Base-by-base conservation (phyloP, 2,888 invertebrate genomes). In the Scelioninae gen. 1 region DNA sequence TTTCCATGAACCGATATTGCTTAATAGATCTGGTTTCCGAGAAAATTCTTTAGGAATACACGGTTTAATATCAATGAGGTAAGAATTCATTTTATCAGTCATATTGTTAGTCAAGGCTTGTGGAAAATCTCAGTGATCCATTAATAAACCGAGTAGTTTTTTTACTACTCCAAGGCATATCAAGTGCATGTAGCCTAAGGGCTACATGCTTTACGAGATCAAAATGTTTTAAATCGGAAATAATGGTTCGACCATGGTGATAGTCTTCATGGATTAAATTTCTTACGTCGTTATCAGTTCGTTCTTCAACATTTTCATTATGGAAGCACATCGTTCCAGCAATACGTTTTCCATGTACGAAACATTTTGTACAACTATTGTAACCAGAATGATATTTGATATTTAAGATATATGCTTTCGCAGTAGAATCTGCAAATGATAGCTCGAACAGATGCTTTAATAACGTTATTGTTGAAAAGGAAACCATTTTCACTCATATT, bases 311-410 rank as follows among this genome's bases (percentile, higher is more conserved):
- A 9, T 23, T n/a, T 0, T 4, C 11, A 0, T 10, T 16, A 29
- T 31, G 32, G 32, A 69, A 69, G 32, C 68, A 45, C 16, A 7
- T 31, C 5, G 11, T 11, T 6, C 56, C 43, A 10, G 11, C 56
- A n/a, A 47, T 38, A 2, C 34, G 11, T 29, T 71, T 71, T n/a
- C 69, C 69, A 47, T 4, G 2, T 13, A 71, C 58, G n/a, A 16
- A 16, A 13, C 58, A 71, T 38, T 71, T 71, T n/a, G 69, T 71
- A 49, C 69, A 71, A 34, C 68, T 56, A 31, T 11, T 13, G 15
- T 40, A 60, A n/a, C 60, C 71, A 23, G 49, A 51, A 40, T 60
- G 60, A 7, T 34, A 4, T 15, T 38, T 60, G 3, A 71, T 16
- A 51, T 71, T 71, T 31, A 71, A 23, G 2, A 71, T 11, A 34